Base-by-base conservation (phyloP, 2,888 invertebrate species). In the Smittia aterrima region DNA sequence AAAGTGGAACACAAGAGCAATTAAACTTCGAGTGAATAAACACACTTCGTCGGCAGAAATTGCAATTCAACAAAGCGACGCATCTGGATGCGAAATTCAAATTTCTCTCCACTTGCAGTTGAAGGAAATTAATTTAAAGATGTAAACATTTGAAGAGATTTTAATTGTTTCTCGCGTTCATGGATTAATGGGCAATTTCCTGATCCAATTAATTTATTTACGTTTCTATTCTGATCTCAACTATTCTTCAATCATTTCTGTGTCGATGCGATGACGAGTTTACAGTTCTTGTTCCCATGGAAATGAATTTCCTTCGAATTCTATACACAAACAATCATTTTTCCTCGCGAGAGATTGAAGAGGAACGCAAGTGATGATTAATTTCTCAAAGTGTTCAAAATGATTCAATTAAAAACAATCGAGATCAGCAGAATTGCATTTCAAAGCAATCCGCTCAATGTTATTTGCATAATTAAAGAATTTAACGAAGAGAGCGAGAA, bases 381-480 rank as follows among this genome's bases (percentile, higher is more conserved):
- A 53, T 40, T n/a, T 6, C 67, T 27, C 38, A 41, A 70, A 70
- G 70, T 70, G 70, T 20, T 70, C 20, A 70, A 70, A 70, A 25
- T 54, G 53, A 70, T 32, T 70, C 32, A 54, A 25, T 54, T 32
- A 70, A 41, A 22, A 1, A 47, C 47, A 68, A 13, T 22, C 6
- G 11, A 68, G 66, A 66, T 32, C 47, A n/a, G 47, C 16, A 1
- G 64, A 54, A 54, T 27, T 53, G 70, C 41, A 70, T 70, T 53
- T 64, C 64, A 27, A 25, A 13, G 24, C 20, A n/a, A 54, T 54
- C 18, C 58, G 22, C 41, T 53, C 53, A 70, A 18, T 70, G 54
- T 20, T 16, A 54, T 70, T 68, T 70, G 70, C 70, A 70, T 70
- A 70, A 70, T 70, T 70, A 70, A 68, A 53, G 70, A 70, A 54